Conservation (phyloP, 2,888 invertebrate genomes). For the Ctena decussata region DNA sequence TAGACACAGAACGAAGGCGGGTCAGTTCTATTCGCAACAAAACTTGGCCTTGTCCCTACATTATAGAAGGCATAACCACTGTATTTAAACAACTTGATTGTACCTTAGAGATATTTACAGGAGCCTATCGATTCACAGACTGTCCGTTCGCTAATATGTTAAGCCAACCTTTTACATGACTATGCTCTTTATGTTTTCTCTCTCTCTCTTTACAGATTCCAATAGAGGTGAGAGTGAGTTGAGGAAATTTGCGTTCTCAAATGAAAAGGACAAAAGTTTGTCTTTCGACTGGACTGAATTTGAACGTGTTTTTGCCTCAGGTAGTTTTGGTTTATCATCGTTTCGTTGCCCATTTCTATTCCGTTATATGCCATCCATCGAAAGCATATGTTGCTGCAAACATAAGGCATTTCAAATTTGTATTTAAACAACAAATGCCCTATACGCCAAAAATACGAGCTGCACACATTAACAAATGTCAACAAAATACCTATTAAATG, state of each 20-base stretch:
- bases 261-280: conserved; percentile 44
- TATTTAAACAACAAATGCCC: no score
- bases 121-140: not conserved
- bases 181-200: not conserved
- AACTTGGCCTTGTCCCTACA: no score
- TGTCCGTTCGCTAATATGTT: not conserved
- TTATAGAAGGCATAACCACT: no score
- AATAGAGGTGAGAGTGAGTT: not conserved
- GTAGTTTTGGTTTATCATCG: no score
- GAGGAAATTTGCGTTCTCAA: not conserved
- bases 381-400: no score
- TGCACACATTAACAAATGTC: no score
- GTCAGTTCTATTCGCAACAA: not conserved
- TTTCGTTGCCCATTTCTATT: no score
- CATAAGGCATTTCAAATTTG: no score
- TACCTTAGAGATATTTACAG: not conserved
- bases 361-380: no score
- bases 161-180: not conserved
- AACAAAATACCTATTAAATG: no score
- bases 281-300: conserved; percentile 82
- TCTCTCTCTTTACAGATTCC: not conserved
- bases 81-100: not conserved
- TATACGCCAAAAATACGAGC: no score
- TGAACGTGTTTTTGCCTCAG: conserved; percentile 76
- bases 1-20: no score